Evolutionary conservation across 2,888 invertebrate genomes (phyloP), one percentile per base, ranked within the genome.

Genomic region (Habrosyne pyritoides): DNA sequence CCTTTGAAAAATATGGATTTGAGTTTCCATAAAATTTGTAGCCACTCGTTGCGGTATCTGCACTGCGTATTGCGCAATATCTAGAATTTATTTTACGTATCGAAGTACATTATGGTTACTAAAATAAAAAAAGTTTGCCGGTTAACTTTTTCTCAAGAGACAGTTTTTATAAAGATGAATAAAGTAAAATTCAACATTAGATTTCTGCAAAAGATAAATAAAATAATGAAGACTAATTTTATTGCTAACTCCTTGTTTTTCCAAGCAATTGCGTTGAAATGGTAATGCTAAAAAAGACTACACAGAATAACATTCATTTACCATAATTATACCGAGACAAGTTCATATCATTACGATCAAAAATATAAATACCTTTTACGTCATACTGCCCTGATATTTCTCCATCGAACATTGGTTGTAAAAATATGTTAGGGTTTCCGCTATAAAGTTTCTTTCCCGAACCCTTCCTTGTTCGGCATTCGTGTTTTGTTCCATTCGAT

Each of bases 401-500:
- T 68, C 66, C 63, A 66, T 64, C 54, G 54, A 62, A 61, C 54
- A 59, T 57, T 61, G 73, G 69, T 63, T 71, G 75, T 68, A 70
- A 75, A 82, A 80, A 78, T 77, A 82, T 80, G 76, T 73, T 73
- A 74, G 67, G 76, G 77, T 72, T 81, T 70, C 67, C 67, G 67
- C 66, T 73, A 81, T 81, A 81, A 79, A 82, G 77, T 77, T 77
- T 71, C 66, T 63, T 56, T 62, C 59, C 53, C 64, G 64, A 73
- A 73, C 75, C 73, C 73, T 73, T 76, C 62, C 60, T 69, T 71
- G 71, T 73, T 68, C 54, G 46, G 56, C 53, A 47, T 68, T 72
- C 69, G 67, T 75, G 74, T 81, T 80, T 71, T 74, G 75, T 81
- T 79, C 67, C 70, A 61, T 66, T 68, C 66, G 64, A 70, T 63